A percentile compares a stretch with the other conserved stretches of the same genome.
These are phyloP conservation scores for Zaprionus taronus DNA, from an alignment of 1,140 invertebrate genomes.

Conservation along the genomic window DNA sequence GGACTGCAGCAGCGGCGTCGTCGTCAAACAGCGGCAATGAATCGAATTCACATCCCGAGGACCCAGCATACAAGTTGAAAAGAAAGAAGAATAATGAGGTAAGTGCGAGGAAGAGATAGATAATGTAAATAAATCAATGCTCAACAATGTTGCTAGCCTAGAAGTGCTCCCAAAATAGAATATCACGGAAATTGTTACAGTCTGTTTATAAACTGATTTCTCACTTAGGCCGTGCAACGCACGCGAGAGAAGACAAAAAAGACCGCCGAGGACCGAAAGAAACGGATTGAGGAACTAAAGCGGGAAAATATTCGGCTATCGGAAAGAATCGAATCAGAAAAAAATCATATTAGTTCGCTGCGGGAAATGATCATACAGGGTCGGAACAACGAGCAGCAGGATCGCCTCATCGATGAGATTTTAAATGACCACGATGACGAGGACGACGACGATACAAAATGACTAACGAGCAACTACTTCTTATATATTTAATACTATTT, in stretches of 20 bases:
- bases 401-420: conserved; percentile 65
- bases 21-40: conserved; percentile 47
- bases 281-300: conserved; percentile 69
- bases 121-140: conserved; percentile 12
- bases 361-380: conserved; percentile 66
- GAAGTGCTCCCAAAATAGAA: conserved; percentile 58
- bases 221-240: conserved; percentile 74
- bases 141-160: conserved; percentile 64
- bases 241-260: conserved; percentile 77
- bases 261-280: conserved; percentile 69
- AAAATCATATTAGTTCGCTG: conserved; percentile 56
- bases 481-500: conserved; percentile 70
- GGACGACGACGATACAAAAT: conserved; percentile 30
- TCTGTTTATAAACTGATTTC: conserved; percentile 33
- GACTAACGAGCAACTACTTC: conserved; percentile 68
- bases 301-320: conserved; percentile 60
- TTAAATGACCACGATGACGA: conserved; percentile 51
- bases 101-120: conserved; percentile 38
- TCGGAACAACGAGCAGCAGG: conserved; percentile 60
- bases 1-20: conserved; percentile 57
- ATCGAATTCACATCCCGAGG: conserved; percentile 54
- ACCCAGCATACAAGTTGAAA: conserved; percentile 74
- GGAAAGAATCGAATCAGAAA: conserved; percentile 54
- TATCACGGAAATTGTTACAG: conserved; percentile 9
- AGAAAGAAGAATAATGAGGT: conserved; percentile 83